phyloP scores from a whole-genome alignment of 2,113 vertebrate genomes.

The Tetraodon nigroviridis region DNA sequence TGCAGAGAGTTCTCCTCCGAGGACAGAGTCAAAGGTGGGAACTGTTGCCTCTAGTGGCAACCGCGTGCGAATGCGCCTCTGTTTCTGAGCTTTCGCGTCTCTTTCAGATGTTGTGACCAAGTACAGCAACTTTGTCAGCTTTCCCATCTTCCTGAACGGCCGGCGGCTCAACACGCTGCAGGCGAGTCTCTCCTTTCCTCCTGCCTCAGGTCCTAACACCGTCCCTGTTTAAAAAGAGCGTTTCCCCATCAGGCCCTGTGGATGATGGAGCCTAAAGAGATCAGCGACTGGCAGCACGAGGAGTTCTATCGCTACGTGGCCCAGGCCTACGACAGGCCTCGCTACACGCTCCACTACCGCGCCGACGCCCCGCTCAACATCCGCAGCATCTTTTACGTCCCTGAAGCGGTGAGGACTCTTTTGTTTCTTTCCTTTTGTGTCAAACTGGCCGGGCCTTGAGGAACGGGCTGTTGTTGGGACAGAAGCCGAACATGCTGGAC shows the following conservation, averaged over 20 bases:
- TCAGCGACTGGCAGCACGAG: conserved; percentile 87
- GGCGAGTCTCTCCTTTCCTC: conserved; percentile 68
- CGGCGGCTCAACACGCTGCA: conserved; percentile 87
- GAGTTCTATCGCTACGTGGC: conserved; percentile 93
- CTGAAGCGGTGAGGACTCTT: conserved; percentile 74
- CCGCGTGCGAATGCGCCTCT: background rate
- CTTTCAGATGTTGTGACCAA: conserved; percentile 89
- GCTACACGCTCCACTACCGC: conserved; percentile 90
- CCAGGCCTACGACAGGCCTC: conserved; percentile 86
- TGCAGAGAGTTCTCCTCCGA: conserved; percentile 90
- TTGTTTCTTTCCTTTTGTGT: background rate
- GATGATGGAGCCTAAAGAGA: conserved; percentile 93
- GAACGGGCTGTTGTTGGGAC: conserved; percentile 11
- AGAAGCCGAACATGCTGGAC: conserved; percentile 97
- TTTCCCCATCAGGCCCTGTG: conserved; percentile 82
- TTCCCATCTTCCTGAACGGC: conserved; percentile 91
- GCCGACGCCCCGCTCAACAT: conserved; percentile 93
- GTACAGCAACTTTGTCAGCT: conserved; percentile 98
- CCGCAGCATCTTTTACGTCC: conserved; percentile 94
- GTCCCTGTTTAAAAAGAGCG: background rate
- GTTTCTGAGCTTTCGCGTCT: background rate
- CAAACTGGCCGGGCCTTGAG: background rate
- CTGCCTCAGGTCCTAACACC: background rate
- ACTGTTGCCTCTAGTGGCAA: background rate
- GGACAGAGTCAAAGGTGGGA: conserved; percentile 86